Evolutionary conservation across 2,113 vertebrate species (phyloP), one percentile per base, ranked within the genome.

Genomic region (Empidonax alnorum): DNA sequence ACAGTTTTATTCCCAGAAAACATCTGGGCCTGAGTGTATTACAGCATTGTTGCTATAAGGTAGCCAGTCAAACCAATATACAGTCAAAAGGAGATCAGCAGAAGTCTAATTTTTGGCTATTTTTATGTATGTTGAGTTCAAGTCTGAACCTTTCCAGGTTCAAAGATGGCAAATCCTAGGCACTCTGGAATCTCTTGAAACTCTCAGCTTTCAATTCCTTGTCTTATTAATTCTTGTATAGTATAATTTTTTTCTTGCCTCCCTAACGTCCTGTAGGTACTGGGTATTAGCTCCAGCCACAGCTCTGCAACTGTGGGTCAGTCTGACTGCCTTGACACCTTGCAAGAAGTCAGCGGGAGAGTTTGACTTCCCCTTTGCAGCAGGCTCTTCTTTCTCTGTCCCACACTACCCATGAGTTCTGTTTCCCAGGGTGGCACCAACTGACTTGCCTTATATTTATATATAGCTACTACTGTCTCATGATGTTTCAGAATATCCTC

Each of bases 401-500:
- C 44, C 46, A 83, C 82, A 71, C 31, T 46, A 66, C 65, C 33
- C 69, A 56, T 71, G 33, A 55, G 17, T 27, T 94, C 74, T 85
- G 35, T 67, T 94, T 93, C 71, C 59, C 91, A 94, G 63, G 66
- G 30, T 76, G 84, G 67, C 62, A 94, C 87, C 21, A 7, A 66
- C 42, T 83, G 37, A 35, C 42, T 66, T 87, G 75, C 20, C 24
- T 77, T 96, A 88, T 85, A 91, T 96, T 94, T 96, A 88, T 85
- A 91, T 96, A 93, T 96, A 82, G 63, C 59, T 89, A 59, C 71
- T 59, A 59, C 33, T 77, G 44, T 44, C 72, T 94, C 87, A 91
- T 33, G 78, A 76, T 94, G 84, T 85, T 93, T 96, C 85, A 83
- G 56, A 93, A 95, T 90, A 68, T 91, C 95, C 87, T 80, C 75